Conservation (phyloP, 1,140 invertebrate species). For the Drosophila lowei region DNA sequence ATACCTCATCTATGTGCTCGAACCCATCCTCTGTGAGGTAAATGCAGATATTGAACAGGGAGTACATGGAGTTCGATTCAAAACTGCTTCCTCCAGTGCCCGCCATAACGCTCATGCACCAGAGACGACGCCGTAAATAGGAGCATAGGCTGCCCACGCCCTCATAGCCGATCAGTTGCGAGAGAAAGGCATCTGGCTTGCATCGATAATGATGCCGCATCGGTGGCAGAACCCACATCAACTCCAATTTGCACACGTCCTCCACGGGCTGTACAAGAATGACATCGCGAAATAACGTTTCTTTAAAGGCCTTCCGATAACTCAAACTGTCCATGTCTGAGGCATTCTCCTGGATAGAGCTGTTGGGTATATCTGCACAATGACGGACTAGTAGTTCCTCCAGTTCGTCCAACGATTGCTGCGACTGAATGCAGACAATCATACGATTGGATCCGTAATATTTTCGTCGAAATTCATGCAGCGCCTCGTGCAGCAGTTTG, state of each 20-base stretch:
- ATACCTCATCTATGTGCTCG: slow-evolving; percentile 88
- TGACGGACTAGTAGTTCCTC: slow-evolving; percentile 86
- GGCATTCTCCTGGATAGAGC: slow-evolving; percentile 85
- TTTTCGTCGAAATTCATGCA: slow-evolving; percentile 90
- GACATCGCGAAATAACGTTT: slow-evolving; percentile 87
- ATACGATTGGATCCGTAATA: slow-evolving; percentile 96
- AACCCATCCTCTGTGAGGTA: slow-evolving; percentile 91
- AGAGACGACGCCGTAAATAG: slow-evolving; percentile 91
- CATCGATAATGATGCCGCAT: slow-evolving; percentile 86
- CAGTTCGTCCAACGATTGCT: slow-evolving; percentile 89
- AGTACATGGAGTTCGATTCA: slow-evolving; percentile 89
- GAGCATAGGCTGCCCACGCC: slow-evolving; percentile 93
- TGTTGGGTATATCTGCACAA: slow-evolving; percentile 87
- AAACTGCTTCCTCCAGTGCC: slow-evolving; percentile 90
- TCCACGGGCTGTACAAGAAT: slow-evolving; percentile 91
- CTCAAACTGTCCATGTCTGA: slow-evolving; percentile 84
- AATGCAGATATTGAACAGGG: slow-evolving; percentile 89
- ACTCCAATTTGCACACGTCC: slow-evolving; percentile 87
- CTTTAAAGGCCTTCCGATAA: slow-evolving; percentile 85
- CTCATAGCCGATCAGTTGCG: slow-evolving; percentile 94
- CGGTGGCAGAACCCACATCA: slow-evolving; percentile 92
- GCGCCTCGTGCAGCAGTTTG: slow-evolving; percentile 86
- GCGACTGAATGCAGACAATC: slow-evolving; percentile 91
- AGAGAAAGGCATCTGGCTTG: slow-evolving; percentile 91
- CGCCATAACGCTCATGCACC: slow-evolving; percentile 90